Conservation (phyloP, 2,888 invertebrate genomes). For the Pediacus dermestoides region DNA sequence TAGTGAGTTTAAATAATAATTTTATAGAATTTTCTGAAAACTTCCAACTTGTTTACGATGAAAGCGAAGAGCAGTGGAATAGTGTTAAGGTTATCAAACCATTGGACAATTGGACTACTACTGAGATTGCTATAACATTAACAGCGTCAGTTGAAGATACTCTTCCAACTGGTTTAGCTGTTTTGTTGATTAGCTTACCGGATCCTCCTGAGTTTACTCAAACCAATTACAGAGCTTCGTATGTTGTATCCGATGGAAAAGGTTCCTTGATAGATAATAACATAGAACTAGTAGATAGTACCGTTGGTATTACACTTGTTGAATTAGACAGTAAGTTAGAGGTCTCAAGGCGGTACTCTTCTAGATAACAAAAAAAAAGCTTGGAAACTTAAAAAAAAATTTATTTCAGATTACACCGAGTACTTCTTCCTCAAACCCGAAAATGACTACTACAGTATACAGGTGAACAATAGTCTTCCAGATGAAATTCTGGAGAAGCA, state of each 20-base stretch:
- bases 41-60: constrained; percentile 12
- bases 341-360: too few species aligned
- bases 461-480: constrained; percentile 9
- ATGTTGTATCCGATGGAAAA: too few species aligned
- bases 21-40: constrained; percentile 18
- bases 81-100: constrained; percentile 9
- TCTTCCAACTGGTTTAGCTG: constrained; percentile 7
- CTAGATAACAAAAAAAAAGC: neutral
- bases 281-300: too few species aligned
- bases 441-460: constrained; percentile 7
- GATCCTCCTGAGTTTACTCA: too few species aligned
- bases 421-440: constrained; percentile 14
- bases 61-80: constrained; percentile 7
- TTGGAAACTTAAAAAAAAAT: constrained; percentile 11
- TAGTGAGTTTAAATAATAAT: too few species aligned
- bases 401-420: constrained; percentile 14
- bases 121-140: constrained; percentile 13
- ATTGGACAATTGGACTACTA: constrained; percentile 11
- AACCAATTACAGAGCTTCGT: too few species aligned
- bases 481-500: constrained; percentile 11
- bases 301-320: too few species aligned
- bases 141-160: constrained; percentile 11
- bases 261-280: too few species aligned
- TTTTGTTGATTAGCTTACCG: too few species aligned
- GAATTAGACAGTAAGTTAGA: too few species aligned